A percentile compares a stretch with the other conserved stretches of the same genome.
phyloP scores from a whole-genome alignment of 92 coral and sea anemone species.

The Pocillopora grandis region DNA sequence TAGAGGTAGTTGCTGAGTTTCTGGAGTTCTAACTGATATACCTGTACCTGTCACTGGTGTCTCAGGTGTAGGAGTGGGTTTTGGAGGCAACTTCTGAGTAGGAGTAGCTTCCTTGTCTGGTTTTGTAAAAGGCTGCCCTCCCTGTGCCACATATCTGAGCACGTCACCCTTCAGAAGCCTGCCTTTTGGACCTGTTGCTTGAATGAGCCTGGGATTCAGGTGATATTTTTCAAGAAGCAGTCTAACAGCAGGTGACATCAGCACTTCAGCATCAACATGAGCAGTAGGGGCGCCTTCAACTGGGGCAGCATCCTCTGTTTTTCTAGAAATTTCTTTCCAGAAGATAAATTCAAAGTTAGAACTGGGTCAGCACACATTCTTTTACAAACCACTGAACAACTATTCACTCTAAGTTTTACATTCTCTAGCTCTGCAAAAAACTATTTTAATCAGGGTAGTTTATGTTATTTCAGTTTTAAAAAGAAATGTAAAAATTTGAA shows the following conservation, averaged over 20 bases:
- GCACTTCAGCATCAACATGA: background rate
- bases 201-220: slow-evolving; percentile 76
- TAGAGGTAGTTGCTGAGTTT: too few species aligned
- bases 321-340: background rate
- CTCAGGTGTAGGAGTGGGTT: slow-evolving; percentile 10
- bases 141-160: slow-evolving; percentile 71
- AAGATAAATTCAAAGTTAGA: background rate
- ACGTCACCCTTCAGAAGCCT: slow-evolving; percentile 91
- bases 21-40: too few species aligned
- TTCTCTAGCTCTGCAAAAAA: too few species aligned
- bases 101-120: slow-evolving; percentile 26
- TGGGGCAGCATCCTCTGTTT: slow-evolving; percentile 28
- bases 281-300: background rate
- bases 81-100: background rate
- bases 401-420: too few species aligned
- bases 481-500: too few species aligned
- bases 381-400: too few species aligned
- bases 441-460: too few species aligned
- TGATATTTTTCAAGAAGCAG: slow-evolving; percentile 76
- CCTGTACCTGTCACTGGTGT: background rate
- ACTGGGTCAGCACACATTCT: background rate
- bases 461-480: too few species aligned
- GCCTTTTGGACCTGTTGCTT: slow-evolving; percentile 91
- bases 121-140: slow-evolving; percentile 40
- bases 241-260: slow-evolving; percentile 90